Evolutionary conservation across 2,113 vertebrate species (phyloP).

Genomic region (Nibea albiflora): DNA sequence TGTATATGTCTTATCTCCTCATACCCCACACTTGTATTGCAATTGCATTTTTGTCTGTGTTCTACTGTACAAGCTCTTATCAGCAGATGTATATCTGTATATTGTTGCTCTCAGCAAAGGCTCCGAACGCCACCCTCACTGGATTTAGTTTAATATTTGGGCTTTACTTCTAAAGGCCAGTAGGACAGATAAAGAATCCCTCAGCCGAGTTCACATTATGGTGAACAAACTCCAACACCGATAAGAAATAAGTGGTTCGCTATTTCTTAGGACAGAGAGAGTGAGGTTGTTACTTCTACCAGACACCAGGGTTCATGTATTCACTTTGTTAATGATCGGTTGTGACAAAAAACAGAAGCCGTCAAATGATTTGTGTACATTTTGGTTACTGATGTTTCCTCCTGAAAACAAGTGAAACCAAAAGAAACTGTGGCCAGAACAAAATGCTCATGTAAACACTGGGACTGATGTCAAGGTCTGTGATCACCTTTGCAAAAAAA

Average conservation of each 20-base stretch:
- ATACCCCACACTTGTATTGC: conserved; percentile 1
- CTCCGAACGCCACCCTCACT: background rate
- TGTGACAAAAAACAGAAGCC: background rate
- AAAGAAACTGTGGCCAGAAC: background rate
- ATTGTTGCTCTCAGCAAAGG: conserved; percentile 32
- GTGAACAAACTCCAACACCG: background rate
- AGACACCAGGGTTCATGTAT: background rate
- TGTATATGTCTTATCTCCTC: conserved; percentile 35
- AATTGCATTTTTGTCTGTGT: conserved; percentile 24
- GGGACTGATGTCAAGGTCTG: background rate
- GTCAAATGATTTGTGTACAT: background rate
- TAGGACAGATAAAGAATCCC: conserved; percentile 35
- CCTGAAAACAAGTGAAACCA: conserved; percentile 3
- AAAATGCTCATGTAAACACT: background rate
- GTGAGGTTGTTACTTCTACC: background rate
- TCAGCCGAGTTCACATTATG: conserved; percentile 7
- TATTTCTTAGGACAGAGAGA: background rate
- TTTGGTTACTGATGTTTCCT: background rate
- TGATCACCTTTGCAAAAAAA: conserved; percentile 5
- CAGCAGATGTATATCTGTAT: conserved; percentile 55
- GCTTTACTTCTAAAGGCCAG: conserved; percentile 37
- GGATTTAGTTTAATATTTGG: conserved; percentile 41
- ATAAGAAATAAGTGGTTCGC: background rate
- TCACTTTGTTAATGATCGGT: background rate
- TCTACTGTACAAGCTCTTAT: conserved; percentile 33